phyloP scores from a whole-genome alignment of 1,140 invertebrate genomes.

The Sipha flava region DNA sequence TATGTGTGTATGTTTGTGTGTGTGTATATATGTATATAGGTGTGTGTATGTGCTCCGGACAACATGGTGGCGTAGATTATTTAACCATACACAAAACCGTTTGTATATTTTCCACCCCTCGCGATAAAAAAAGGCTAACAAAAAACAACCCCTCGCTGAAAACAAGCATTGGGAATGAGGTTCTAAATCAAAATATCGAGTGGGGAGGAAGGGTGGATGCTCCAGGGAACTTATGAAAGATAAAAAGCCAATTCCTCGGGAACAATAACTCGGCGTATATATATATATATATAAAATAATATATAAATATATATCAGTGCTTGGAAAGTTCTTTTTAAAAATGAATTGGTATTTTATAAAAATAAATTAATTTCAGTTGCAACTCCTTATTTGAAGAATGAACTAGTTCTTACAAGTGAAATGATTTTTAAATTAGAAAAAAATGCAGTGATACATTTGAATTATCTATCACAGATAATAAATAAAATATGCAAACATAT shows the following conservation, averaged over 20 bases:
- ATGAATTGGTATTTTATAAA: too few species aligned
- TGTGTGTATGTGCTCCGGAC: not conserved
- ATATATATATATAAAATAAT: not conserved
- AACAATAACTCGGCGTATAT: conserved; percentile 1
- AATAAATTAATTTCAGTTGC: too few species aligned
- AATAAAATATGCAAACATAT: too few species aligned
- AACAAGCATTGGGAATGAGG: not conserved
- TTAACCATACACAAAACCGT: conserved; percentile 25
- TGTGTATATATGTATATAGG: too few species aligned
- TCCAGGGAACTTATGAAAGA: conserved; percentile 18
- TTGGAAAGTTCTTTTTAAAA: too few species aligned
- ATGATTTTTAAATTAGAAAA: too few species aligned
- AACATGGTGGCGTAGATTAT: conserved; percentile 27
- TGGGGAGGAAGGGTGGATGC: not conserved
- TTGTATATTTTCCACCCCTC: conserved; percentile 15
- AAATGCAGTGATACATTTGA: too few species aligned
- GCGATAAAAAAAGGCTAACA: not conserved
- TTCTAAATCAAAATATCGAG: conserved; percentile 23
- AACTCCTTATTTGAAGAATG: too few species aligned
- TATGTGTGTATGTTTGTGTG: too few species aligned
- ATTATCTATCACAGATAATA: too few species aligned
- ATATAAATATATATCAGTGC: too few species aligned
- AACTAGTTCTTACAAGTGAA: too few species aligned
- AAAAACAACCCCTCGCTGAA: not conserved
- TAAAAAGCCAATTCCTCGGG: conserved; percentile 4